phyloP scores from a whole-genome alignment of 2,888 invertebrate genomes.

The Microchrysa polita region DNA sequence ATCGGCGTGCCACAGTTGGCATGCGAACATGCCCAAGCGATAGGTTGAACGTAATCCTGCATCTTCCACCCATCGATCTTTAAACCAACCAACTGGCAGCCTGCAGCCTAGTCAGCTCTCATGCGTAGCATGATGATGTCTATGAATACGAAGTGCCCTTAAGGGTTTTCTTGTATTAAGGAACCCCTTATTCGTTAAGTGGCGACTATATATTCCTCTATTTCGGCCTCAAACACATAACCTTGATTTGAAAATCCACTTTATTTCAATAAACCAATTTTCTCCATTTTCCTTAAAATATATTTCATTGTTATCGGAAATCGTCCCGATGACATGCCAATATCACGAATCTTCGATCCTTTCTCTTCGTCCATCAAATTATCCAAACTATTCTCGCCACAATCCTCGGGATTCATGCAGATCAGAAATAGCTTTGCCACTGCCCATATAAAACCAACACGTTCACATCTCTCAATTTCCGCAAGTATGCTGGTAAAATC shows the following conservation, averaged over 20 bases:
- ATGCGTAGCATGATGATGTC: too few relatives aligned
- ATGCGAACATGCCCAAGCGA: too few relatives aligned
- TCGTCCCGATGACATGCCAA: slow-evolving; percentile 54
- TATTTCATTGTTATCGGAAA: slow-evolving; percentile 59
- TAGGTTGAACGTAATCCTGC: too few relatives aligned
- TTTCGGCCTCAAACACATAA: too few relatives aligned
- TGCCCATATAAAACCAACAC: slow-evolving; percentile 51
- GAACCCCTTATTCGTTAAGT: too few relatives aligned
- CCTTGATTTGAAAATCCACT: neutral
- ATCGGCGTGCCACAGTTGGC: too few relatives aligned
- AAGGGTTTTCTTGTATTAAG: too few relatives aligned
- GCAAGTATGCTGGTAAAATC: slow-evolving; percentile 47
- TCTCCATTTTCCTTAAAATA: slow-evolving; percentile 59
- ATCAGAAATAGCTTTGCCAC: slow-evolving; percentile 51
- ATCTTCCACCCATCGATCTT: too few relatives aligned
- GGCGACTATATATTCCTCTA: too few relatives aligned
- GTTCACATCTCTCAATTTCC: slow-evolving; percentile 50
- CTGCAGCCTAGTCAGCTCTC: too few relatives aligned
- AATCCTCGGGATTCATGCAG: slow-evolving; percentile 49
- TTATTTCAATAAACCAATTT: slow-evolving; percentile 45
- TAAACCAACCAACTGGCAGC: too few relatives aligned
- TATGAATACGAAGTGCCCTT: too few relatives aligned
- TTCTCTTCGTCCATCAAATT: slow-evolving; percentile 1
- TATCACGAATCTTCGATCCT: slow-evolving; percentile 1
- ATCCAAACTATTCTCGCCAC: slow-evolving; percentile 49